Evolutionary conservation across 1,140 invertebrate species (phyloP), one percentile per base, ranked within the genome.

Genomic region (Drosophila tani): DNA sequence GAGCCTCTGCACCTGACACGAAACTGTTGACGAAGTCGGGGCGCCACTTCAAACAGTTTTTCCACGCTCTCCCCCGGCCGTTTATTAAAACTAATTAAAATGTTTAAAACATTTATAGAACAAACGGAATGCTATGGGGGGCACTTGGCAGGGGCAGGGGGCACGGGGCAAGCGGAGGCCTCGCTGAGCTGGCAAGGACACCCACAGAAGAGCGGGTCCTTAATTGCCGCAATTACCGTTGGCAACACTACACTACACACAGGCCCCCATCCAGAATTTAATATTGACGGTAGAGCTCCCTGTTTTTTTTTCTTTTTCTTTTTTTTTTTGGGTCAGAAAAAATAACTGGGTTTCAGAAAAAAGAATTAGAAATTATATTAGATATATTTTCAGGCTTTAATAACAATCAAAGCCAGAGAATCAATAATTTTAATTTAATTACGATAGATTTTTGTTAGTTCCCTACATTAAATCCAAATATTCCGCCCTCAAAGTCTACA

Each of bases 1-100:
- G n/a, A 43, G 45, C 56, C 63, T 56, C 62, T 71, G 69, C 67
- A 73, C 75, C 75, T 70, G 57, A 77, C 74, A 60, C 47, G 64
- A 73, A 71, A 73, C 69, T 73, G 69, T 73, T 73, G 69, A 70
- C 67, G 67, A 69, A 69, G 67, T 68, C 47, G 71, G 40, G 71
- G 35, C 35, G 35, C 74, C 75, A 78, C 75, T 78, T 78, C 75
- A 78, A 78, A 78, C 75, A 77, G 69, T 73, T 41, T 69, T 69
- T 57, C 38, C 19, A 27, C 45, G 35, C 56, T 24, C 63, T 19
- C 29, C 57, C 50, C 50, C 17, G 68, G 50, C 64, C 74, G 75
- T 78, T 78, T 78, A 78, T 77, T 78, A 78, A 78, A 78, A 78
- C 75, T 78, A 78, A 78, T 78, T 78, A 78, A 78, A 78, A 78